These are phyloP conservation scores for Limosa lapponica DNA, from an alignment of 2,797 vertebrate genomes.

Conservation along the genomic window DNA sequence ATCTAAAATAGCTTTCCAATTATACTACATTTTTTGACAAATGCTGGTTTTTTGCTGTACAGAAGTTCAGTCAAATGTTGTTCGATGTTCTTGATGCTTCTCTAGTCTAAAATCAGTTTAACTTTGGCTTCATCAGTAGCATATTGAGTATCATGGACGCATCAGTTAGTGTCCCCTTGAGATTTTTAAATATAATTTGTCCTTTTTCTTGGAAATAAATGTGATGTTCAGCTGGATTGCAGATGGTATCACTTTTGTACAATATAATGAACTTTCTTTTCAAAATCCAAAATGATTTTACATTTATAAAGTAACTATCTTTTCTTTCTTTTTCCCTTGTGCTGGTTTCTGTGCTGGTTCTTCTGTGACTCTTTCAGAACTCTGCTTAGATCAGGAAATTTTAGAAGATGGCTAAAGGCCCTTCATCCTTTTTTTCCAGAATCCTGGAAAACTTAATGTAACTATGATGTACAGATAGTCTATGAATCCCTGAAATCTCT, in stretches of 20 bases:
- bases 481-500: background rate
- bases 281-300: background rate
- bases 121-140: background rate
- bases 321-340: background rate
- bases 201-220: background rate
- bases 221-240: background rate
- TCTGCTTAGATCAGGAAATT: background rate
- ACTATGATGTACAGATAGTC: background rate
- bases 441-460: background rate
- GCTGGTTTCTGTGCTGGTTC: background rate
- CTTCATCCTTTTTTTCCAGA: background rate
- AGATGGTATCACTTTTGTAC: background rate
- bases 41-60: background rate
- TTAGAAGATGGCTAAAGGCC: background rate
- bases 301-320: background rate
- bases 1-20: conserved; percentile 4
- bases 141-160: background rate
- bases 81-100: background rate
- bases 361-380: background rate
- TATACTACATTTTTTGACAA: background rate
- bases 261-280: background rate
- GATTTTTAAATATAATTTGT: background rate
- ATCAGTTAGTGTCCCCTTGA: background rate
- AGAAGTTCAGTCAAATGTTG: background rate
- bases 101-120: background rate